Percentiles rank a stretch among this genome's conserved stretches.
Conservation (phyloP, 2,888 invertebrate species). For the Lasioglossum malachurum region DNA sequence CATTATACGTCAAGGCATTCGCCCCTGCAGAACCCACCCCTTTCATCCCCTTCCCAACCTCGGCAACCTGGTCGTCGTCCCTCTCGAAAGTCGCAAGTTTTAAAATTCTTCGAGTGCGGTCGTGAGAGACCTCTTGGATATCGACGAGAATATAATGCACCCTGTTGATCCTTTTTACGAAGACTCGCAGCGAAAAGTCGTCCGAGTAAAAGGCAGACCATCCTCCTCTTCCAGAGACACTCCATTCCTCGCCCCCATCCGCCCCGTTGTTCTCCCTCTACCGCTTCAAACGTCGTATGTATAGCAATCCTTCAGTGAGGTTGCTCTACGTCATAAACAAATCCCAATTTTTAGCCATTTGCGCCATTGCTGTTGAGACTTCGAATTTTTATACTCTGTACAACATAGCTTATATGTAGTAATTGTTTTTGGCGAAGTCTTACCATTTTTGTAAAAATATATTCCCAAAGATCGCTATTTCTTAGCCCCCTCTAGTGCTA, state of each 20-base stretch:
- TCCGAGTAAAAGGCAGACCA: constrained; percentile 32
- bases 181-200: constrained; percentile 48
- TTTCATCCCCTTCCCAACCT: background rate
- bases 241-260: background rate
- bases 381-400: background rate
- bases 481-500: no score
- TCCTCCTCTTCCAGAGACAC: constrained; percentile 11
- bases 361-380: background rate
- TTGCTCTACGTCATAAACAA: background rate
- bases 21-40: constrained; percentile 12
- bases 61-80: background rate
- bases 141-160: constrained; percentile 64
- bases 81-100: constrained; percentile 64
- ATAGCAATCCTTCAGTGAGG: no score
- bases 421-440: background rate
- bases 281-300: background rate
- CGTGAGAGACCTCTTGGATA: constrained; percentile 53
- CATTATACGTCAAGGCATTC: constrained; percentile 63
- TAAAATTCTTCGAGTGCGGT: constrained; percentile 63
- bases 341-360: background rate
- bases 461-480: no score
- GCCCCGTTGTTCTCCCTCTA: background rate
- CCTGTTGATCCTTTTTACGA: constrained; percentile 60
- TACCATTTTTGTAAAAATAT: no score
- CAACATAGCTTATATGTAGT: background rate